Evolutionary conservation across 2,888 invertebrate genomes (phyloP).

Genomic region (Stenchaetothrips biformis): DNA sequence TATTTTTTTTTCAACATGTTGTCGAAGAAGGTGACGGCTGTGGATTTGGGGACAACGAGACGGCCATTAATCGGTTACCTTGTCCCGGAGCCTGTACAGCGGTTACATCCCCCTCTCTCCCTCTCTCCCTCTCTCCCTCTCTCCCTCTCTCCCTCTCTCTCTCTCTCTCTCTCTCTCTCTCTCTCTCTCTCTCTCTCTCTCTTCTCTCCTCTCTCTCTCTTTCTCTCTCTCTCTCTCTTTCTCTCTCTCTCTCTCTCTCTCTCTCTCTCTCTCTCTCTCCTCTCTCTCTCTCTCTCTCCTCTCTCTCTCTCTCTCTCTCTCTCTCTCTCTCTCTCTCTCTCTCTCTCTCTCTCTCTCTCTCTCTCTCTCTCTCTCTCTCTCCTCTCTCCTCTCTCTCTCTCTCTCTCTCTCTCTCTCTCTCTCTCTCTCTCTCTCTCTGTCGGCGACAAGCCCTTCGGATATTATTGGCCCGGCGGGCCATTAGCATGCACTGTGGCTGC

Average conservation of each 20-base stretch:
- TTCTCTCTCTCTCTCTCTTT: slow-evolving; percentile 32
- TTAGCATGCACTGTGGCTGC: no score
- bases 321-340: slow-evolving; percentile 27
- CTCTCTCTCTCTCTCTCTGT: slow-evolving; percentile 17
- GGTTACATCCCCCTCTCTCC: neutral
- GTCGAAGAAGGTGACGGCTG: neutral
- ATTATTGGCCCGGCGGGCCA: no score
- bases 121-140: neutral
- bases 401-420: neutral
- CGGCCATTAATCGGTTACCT: neutral
- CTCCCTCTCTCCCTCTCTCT: slow-evolving; percentile 30
- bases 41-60: neutral
- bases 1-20: no score
- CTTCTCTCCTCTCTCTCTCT: slow-evolving; percentile 34
- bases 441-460: no score
- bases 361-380: slow-evolving; percentile 4
- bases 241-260: slow-evolving; percentile 32
- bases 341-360: slow-evolving; percentile 16
- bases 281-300: slow-evolving; percentile 26
- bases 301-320: slow-evolving; percentile 19
- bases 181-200: slow-evolving; percentile 27
- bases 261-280: slow-evolving; percentile 19
- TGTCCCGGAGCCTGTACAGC: neutral
- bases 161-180: slow-evolving; percentile 32
- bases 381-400: neutral